phyloP scores from a whole-genome alignment of 2,113 vertebrate genomes.

The Podarcis raffonei region DNA sequence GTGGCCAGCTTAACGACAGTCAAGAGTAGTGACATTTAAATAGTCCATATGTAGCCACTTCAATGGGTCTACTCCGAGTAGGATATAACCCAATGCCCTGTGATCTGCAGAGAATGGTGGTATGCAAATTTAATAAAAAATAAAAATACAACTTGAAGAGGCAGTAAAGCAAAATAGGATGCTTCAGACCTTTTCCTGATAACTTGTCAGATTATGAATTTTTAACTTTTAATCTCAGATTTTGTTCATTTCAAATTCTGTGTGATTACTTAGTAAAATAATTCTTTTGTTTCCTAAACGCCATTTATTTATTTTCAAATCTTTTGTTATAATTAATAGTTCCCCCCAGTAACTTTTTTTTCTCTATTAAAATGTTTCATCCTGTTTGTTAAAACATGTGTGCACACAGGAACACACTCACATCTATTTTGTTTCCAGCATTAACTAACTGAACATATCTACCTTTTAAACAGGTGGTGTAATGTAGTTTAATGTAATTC shows the following conservation, averaged over 20 bases:
- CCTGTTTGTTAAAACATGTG: background rate
- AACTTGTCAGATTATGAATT: background rate
- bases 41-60: no score
- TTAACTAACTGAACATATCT: constrained; percentile 12
- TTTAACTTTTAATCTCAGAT: background rate
- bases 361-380: background rate
- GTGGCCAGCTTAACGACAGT: no score
- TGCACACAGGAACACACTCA: background rate
- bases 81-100: no score
- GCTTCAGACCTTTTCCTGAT: background rate
- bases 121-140: no score
- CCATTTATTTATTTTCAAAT: background rate
- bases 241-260: constrained; percentile 5
- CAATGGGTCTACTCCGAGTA: no score
- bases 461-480: background rate
- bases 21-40: no score
- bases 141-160: no score
- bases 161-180: no score
- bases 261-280: background rate
- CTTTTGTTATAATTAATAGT: background rate
- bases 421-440: background rate
- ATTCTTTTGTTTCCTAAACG: background rate
- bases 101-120: no score
- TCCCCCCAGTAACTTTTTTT: background rate
- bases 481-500: background rate